Conservation (phyloP, 2,113 vertebrate species). For the Ictidomys tridecemlineatus region DNA sequence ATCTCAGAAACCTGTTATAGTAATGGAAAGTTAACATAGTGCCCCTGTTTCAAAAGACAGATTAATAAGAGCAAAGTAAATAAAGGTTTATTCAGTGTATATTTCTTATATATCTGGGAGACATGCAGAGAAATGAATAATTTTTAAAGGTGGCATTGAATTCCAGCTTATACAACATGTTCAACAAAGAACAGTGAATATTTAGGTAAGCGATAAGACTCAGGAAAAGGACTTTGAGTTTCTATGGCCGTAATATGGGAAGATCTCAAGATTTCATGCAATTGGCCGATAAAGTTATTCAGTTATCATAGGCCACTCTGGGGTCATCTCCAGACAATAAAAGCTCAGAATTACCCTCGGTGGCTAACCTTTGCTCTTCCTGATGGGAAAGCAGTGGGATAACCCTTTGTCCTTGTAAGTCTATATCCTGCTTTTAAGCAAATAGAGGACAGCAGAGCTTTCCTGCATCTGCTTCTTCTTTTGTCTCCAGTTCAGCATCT, state of each 20-base stretch:
- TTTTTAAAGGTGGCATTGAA: neutral
- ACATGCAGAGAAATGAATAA: neutral
- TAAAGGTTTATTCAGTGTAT: neutral
- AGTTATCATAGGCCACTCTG: neutral
- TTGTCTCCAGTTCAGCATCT: too few species aligned
- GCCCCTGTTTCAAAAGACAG: neutral
- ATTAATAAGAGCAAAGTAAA: neutral
- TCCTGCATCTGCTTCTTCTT: neutral
- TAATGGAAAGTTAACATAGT: neutral
- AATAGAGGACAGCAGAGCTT: too few species aligned
- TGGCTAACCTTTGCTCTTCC: neutral
- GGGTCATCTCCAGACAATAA: neutral
- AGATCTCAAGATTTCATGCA: neutral
- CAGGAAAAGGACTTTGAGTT: neutral
- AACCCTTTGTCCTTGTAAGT: neutral
- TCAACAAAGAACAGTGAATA: neutral
- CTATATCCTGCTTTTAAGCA: neutral
- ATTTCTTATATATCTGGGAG: neutral
- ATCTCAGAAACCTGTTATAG: neutral
- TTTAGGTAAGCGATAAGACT: neutral
- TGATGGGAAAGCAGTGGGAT: neutral
- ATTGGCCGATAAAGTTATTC: neutral
- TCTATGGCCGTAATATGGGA: neutral
- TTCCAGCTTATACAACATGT: neutral
- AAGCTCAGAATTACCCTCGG: neutral